Base-by-base conservation (phyloP, 2,797 vertebrate genomes). In the Tokudaia tokunoshimensis region DNA sequence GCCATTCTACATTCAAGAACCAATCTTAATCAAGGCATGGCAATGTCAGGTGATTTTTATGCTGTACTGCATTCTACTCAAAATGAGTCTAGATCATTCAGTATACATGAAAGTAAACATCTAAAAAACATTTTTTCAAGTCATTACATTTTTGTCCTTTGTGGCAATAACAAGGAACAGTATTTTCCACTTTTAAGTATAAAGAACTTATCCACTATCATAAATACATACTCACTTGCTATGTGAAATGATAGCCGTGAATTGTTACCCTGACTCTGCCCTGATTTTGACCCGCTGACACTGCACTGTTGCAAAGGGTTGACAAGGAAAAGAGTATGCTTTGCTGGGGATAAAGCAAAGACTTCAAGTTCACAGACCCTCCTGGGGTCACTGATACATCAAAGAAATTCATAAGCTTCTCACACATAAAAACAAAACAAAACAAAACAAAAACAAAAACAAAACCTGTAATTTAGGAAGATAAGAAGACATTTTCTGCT, bases 81-180 rank as follows among this genome's bases (percentile, higher is more conserved):
- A 17, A 65, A 57, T n/a, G 41, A 87, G 55, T 81, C 41, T 74
- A 67, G 19, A 22, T 75, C 41, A 50, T 84, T 65, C 50, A 57
- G 26, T 52, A 44, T 34, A 83, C 61, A 12, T 10, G 7, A 91
- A 97, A 96, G 59, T 83, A 26, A 83, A 59, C 82, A 65, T 93
- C 52, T 89, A 76, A 52, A 47, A 72, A 91, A 86, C 3, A 84
- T 34, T 75, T 29, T 52, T 12, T 24, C 67, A 89, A 90, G 63
- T 83, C 15, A 96, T 37, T 15, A 8, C 52, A 84, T 93, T 74
- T 74, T 41, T 14, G 0, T 92, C 34, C 20, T 74, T 83, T 86
- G 47, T 41, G 17, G 52, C 81, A 86, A 89, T 34, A 67, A 74
- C 37, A 50, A 82, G 57, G 19, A 63, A 7, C 59, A 79, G 57